Conservation (phyloP, 2,797 vertebrate species). For the Leptodactylus fallax region DNA sequence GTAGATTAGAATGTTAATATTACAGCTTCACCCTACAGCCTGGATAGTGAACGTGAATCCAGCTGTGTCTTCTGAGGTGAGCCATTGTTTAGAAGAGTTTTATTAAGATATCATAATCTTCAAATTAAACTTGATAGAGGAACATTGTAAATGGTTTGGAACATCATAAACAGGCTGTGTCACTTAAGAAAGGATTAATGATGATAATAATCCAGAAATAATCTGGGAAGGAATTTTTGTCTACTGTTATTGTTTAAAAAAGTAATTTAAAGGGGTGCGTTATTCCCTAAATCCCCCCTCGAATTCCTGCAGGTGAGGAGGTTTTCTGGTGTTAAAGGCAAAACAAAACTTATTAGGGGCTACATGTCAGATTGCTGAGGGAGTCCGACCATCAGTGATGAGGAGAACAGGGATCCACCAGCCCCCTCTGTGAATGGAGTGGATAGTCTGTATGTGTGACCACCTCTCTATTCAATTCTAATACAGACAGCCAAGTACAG, state of each 20-base stretch:
- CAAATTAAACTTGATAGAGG: constrained; percentile 48
- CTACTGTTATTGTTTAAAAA: not conserved
- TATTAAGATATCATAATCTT: constrained; percentile 17
- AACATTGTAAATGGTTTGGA: constrained; percentile 23
- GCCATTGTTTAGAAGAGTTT: constrained; percentile 28
- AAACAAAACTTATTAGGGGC: too few species aligned
- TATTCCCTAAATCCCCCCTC: not conserved
- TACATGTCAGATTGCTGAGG: too few species aligned
- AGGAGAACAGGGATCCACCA: too few species aligned
- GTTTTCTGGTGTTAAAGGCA: too few species aligned
- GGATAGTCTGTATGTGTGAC: too few species aligned
- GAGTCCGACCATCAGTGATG: too few species aligned
- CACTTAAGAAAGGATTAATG: constrained; percentile 38
- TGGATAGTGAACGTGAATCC: not conserved
- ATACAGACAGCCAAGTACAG: too few species aligned
- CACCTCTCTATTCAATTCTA: too few species aligned
- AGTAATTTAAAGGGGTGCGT: not conserved
- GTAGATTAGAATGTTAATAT: not conserved
- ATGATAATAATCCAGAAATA: constrained; percentile 50
- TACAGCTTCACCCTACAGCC: not conserved
- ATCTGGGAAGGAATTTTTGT: constrained; percentile 10
- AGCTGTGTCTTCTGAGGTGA: not conserved
- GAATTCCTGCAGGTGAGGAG: too few species aligned
- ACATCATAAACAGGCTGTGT: not conserved
- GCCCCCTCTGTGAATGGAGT: too few species aligned